Evolutionary conservation across 2,797 vertebrate species (phyloP), one percentile per base, ranked within the genome.

Genomic region (Bradypus variegatus): DNA sequence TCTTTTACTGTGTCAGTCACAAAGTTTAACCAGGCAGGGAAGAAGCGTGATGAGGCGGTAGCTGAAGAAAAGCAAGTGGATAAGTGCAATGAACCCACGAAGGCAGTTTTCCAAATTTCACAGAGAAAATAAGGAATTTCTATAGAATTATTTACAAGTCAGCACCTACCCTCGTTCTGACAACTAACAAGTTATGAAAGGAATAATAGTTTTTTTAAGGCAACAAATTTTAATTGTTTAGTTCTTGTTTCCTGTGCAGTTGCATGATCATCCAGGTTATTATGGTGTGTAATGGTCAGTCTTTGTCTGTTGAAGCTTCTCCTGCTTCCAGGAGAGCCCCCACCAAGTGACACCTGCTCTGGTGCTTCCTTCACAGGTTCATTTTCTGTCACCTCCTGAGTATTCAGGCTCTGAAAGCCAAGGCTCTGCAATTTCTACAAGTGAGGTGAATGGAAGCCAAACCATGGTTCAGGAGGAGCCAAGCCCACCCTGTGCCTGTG

Each of bases 281-380:
- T 4, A 31, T 36, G 10, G 2, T 29, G 25, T 21, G 1, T 6
- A 19, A 4, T 8, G 2, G 4, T 18, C 55, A 16, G 58, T 31
- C 76, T 88, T 50, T 50, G 86, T 70, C 33, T 16, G 2, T 6
- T 18, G 23, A 1, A 3, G 7, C 53, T 36, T 50, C 86, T n/a
- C n/a, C n/a, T 25, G 29, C 21, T 79, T 1, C 67, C 89, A 19
- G 55, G 60, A 53, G 83, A 45, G 9, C 1, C 73, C 64, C 16
- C 65, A 6, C 2, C 80, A 25, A 88, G 62, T 21, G 96, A 97
- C 93, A 55, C 78, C 91, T 13, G 0, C 96, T 36, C 21, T 97
- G 91, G 15, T 70, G 50, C 96, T 0, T 62, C 95, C 86, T 14
- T 72, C 89, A 2, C 86, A 65, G 91, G 1, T 85, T 23, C 13